Base-by-base conservation (phyloP, 2,113 vertebrate species). In the Astatoreochromis straeleni region DNA sequence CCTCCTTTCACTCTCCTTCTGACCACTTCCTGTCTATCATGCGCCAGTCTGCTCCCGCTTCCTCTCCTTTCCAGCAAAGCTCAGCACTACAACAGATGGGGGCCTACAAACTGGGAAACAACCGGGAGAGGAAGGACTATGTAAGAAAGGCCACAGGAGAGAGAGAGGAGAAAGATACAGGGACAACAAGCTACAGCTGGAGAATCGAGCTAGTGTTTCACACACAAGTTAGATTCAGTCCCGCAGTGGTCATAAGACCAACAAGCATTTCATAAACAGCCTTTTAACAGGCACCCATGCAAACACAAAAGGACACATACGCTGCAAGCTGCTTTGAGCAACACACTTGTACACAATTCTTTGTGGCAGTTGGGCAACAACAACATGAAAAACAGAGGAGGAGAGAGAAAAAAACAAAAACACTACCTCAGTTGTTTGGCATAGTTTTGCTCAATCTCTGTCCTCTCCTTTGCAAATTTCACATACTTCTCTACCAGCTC, bases 381-480 rank as follows among this genome's bases (percentile, higher is more conserved):
- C 10, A 13, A 58, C 14, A 12, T 16, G 7, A 42, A 31, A 19
- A 57, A 42, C 7, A 33, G 42, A 12, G 17, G 31, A 63, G 6
- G 17, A n/a, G 7, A 60, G 57, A 38, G 38, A 83, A 33, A 60
- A 60, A n/a, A 40, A 7, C 3, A 33, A 13, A 86, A 29, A 19
- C 42, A 84, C 88, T 93, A 96, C 96, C 96, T 95, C 93, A 96
- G 92, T 87, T 96, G 98, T 90, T 98, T 98, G 73, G 98, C 98
- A 12, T 98, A 98, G 82, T 95, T 95, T 87, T 97, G 97, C 82
- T 98, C 98, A 12, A 98, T 97, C 91, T 98, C 98, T 0, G 97
- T 97, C 81, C 98, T 96, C 90, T 98, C 98, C 93, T 97, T 98
- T 54, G 98, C 98, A 92, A 98, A 98, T 92, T 98, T 98, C 70